Percentiles rank a stretch among this genome's conserved stretches.
Evolutionary conservation across 1,140 invertebrate species (phyloP).

Genomic region (Drosophila lacertosa): DNA sequence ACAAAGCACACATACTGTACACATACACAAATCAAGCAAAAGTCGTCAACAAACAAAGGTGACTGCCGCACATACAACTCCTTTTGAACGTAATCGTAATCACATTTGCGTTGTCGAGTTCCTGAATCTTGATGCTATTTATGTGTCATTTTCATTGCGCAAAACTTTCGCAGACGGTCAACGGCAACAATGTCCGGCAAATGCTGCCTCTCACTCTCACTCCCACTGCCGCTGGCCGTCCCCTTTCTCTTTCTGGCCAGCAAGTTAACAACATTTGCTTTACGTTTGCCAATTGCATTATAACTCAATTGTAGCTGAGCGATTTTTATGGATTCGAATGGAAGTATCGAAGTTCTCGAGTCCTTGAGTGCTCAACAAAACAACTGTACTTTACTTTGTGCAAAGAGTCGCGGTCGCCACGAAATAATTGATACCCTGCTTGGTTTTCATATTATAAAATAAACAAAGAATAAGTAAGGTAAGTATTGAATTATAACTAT

Average conservation of each 20-base stretch:
- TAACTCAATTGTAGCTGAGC: constrained; percentile 78
- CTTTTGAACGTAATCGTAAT: constrained; percentile 64
- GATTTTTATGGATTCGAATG: constrained; percentile 61
- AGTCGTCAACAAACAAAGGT: constrained; percentile 73
- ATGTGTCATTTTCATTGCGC: constrained; percentile 70
- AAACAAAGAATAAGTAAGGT: no score
- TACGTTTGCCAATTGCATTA: constrained; percentile 82
- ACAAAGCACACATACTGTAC: constrained; percentile 13
- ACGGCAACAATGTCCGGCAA: constrained; percentile 65
- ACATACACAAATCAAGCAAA: constrained; percentile 53
- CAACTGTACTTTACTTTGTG: constrained; percentile 2
- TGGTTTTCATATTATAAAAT: neutral
- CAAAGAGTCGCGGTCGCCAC: neutral
- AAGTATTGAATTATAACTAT: no score
- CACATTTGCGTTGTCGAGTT: constrained; percentile 63
- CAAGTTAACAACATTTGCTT: constrained; percentile 78
- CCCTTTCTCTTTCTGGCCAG: constrained; percentile 19
- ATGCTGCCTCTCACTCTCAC: neutral
- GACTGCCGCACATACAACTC: constrained; percentile 41
- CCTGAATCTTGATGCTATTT: constrained; percentile 63
- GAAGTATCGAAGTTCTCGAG: constrained; percentile 42
- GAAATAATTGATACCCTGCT: neutral
- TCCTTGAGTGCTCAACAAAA: constrained; percentile 26
- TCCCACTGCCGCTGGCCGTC: neutral
- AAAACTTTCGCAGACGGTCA: constrained; percentile 53